These are phyloP conservation scores for Drosophila obscura DNA, from an alignment of 1,140 invertebrate genomes.

Conservation along the genomic window DNA sequence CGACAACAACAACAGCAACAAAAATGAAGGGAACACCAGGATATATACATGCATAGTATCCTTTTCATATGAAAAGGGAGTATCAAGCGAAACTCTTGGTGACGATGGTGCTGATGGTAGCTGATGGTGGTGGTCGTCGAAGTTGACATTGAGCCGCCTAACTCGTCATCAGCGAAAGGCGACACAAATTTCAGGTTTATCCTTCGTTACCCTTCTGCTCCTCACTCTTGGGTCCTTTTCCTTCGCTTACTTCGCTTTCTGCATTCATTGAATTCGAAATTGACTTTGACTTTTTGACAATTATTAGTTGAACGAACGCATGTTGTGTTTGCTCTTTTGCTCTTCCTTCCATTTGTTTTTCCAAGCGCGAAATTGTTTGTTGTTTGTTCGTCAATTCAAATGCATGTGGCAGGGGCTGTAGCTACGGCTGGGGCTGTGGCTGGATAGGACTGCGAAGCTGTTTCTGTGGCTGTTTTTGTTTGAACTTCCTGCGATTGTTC, in stretches of 20 bases:
- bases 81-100: conserved; percentile 46
- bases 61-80: conserved; percentile 40
- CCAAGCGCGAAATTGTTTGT: conserved; percentile 81
- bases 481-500: conserved; percentile 80
- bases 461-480: conserved; percentile 59
- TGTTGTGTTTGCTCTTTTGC: conserved; percentile 59
- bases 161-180: conserved; percentile 56
- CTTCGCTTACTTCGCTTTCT: conserved; percentile 25
- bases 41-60: conserved; percentile 11
- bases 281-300: conserved; percentile 79
- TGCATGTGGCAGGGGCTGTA: conserved; percentile 41
- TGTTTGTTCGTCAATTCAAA: conserved; percentile 73
- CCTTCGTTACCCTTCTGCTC: conserved; percentile 44
- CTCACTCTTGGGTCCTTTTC: conserved; percentile 2
- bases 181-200: conserved; percentile 55
- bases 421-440: neutral
- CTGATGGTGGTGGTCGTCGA: conserved; percentile 30
- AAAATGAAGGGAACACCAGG: conserved; percentile 13
- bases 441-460: conserved; percentile 26
- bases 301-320: conserved; percentile 81
- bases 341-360: conserved; percentile 55
- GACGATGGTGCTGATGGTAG: conserved; percentile 6
- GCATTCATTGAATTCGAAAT: conserved; percentile 53
- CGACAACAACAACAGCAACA: conserved; percentile 4
- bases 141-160: conserved; percentile 75